Conservation (phyloP, 2,888 invertebrate genomes). For the Andrena hattorfiana region DNA sequence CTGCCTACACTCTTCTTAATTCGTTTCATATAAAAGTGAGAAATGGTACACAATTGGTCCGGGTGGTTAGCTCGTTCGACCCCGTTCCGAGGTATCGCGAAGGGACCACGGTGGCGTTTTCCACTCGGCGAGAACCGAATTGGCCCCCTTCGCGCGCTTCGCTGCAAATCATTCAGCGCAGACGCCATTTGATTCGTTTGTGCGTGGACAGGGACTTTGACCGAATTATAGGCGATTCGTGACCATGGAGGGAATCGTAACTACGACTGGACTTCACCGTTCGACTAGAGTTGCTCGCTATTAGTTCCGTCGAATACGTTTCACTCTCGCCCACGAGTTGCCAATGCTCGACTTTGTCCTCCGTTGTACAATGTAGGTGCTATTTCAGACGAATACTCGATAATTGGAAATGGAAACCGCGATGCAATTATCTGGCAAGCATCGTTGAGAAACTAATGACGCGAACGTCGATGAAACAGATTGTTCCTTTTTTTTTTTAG, state of each 20-base stretch:
- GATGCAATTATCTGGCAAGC: no score
- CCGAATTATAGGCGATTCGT: conserved; percentile 24
- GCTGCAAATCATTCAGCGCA: conserved; percentile 13
- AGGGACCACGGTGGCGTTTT: conserved; percentile 14
- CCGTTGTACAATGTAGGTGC: not conserved
- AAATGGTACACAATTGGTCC: conserved; percentile 78
- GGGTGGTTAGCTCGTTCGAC: conserved; percentile 52
- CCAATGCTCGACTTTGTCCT: not conserved
- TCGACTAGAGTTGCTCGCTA: conserved; percentile 29
- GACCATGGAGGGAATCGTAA: conserved; percentile 31
- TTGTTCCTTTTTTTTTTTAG: no score
- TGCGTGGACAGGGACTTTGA: conserved; percentile 8
- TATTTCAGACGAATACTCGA: no score
- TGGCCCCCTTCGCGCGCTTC: not conserved
- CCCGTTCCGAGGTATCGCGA: conserved; percentile 57
- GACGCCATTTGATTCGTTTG: conserved; percentile 38
- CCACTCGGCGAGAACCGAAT: conserved; percentile 6
- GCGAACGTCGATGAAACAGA: no score
- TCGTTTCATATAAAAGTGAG: conserved; percentile 79
- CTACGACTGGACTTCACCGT: conserved; percentile 4
- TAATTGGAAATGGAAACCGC: no score
- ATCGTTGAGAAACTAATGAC: no score
- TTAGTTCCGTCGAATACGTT: conserved; percentile 28
- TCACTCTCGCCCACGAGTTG: conserved; percentile 36
- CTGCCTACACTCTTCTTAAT: conserved; percentile 25